Evolutionary conservation across 2,797 vertebrate genomes (phyloP), one percentile per base, ranked within the genome.

Genomic region (Poeciliopsis presidionis): DNA sequence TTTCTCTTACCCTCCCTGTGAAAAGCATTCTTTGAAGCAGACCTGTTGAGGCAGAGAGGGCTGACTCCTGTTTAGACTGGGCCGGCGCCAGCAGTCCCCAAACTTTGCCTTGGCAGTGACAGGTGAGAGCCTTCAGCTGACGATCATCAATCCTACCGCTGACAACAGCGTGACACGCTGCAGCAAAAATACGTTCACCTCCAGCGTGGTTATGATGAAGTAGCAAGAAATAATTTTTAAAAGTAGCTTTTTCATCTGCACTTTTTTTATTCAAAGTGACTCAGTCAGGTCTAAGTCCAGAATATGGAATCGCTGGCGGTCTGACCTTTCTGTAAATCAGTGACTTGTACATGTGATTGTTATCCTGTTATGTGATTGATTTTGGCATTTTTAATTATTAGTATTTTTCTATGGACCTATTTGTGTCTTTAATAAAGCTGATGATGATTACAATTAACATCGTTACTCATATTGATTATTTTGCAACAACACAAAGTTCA

Each of bases 21-120:
- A 86, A 36, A 8, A 73, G 82, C 84, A 85, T 53, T 63, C 77
- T 81, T 86, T 88, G 87, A 89, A 71, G 86, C 85, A 86, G 93
- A 92, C 92, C 92, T 93, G 93, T 93, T 93, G 82, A 94, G 92
- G 91, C 94, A 94, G 86, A 72, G 28, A 88, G 84, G 79, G 81
- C 83, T 39, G 83, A 87, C 89, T 90, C 87, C 88, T 95, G 94
- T 95, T 95, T 95, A 95, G 94, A 94, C 93, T 93, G 92, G 84
- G 90, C 79, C 86, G 94, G 94, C 94, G 94, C 94, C 94, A 94
- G 94, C 76, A 81, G 84, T 92, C 89, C 86, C 84, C 86, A 79
- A 84, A 78, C 87, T 86, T 74, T 73, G 75, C 83, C 84, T 90
- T 86, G 65, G 85, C 85, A 88, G 90, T 89, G 87, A 94, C 93